Conservation (phyloP, 2,113 vertebrate genomes). For the Trachemys scripta region DNA sequence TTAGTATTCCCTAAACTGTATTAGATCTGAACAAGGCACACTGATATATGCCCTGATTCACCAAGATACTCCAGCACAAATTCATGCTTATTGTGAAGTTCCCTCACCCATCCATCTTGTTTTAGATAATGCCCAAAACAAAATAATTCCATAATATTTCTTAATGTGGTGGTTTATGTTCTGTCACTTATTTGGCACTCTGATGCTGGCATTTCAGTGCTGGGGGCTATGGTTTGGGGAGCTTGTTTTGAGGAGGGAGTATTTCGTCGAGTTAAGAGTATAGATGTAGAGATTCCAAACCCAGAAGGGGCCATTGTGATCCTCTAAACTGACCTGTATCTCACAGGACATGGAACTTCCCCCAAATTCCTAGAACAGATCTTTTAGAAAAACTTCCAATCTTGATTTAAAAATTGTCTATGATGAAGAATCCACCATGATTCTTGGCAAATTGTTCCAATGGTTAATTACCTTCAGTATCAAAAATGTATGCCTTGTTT, state of each 20-base stretch:
- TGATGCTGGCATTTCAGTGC: neutral
- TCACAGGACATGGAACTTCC: too few relatives aligned
- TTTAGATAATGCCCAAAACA: slow-evolving; percentile 25
- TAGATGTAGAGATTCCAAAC: neutral
- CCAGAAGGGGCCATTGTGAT: slow-evolving; percentile 17
- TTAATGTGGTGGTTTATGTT: neutral
- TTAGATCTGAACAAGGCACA: neutral
- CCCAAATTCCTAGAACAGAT: too few relatives aligned
- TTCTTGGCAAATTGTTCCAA: too few relatives aligned
- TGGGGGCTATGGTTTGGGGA: neutral
- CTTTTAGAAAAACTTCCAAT: too few relatives aligned
- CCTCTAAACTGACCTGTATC: too few relatives aligned
- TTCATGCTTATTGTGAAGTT: neutral
- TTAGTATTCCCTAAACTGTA: neutral
- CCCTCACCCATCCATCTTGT: neutral
- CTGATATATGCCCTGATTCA: neutral
- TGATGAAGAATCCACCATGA: too few relatives aligned
- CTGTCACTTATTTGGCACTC: neutral
- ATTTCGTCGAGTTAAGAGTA: slow-evolving; percentile 9
- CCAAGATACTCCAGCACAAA: neutral
- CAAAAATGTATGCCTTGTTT: too few relatives aligned
- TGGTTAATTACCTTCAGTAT: too few relatives aligned
- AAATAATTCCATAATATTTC: neutral
- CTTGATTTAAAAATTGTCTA: too few relatives aligned
- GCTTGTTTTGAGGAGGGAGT: neutral